Evolutionary conservation across 2,888 invertebrate genomes (phyloP).

Genomic region (Pachycephus smyrnensis): DNA sequence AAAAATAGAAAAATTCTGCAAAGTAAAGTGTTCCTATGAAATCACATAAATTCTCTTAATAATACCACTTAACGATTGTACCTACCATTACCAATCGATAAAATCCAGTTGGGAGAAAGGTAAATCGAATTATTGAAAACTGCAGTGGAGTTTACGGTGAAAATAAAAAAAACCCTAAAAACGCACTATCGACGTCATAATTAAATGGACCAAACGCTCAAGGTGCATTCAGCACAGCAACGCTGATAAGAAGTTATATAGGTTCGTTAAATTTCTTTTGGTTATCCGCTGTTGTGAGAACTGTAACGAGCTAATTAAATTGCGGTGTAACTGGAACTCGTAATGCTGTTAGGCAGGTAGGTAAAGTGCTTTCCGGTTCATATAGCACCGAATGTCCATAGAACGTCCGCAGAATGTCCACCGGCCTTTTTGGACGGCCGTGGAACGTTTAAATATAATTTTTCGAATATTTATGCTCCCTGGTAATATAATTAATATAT

Average conservation of each 20-base stretch:
- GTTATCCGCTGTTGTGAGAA: neutral
- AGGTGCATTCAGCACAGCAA: neutral
- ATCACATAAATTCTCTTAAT: neutral
- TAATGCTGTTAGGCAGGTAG: neutral
- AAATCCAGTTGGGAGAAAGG: neutral
- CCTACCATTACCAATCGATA: neutral
- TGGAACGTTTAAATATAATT: neutral
- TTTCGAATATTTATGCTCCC: neutral
- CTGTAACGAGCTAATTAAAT: neutral
- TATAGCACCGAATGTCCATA: neutral
- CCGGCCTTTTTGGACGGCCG: fast-evolving
- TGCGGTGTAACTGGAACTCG: neutral
- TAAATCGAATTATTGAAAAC: neutral
- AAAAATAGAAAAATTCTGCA: neutral
- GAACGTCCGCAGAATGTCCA: neutral
- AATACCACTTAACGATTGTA: neutral
- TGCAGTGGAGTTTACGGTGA: neutral
- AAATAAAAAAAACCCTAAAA: too few relatives aligned
- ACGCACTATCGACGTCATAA: neutral
- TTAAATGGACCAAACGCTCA: neutral
- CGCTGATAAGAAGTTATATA: neutral
- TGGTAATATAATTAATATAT: neutral
- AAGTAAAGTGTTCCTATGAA: neutral
- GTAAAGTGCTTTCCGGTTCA: neutral
- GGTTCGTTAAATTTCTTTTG: neutral